Evolutionary conservation across 1,140 invertebrate genomes (phyloP), one percentile per base, ranked within the genome.

Genomic region (Andrena cerasifolii): DNA sequence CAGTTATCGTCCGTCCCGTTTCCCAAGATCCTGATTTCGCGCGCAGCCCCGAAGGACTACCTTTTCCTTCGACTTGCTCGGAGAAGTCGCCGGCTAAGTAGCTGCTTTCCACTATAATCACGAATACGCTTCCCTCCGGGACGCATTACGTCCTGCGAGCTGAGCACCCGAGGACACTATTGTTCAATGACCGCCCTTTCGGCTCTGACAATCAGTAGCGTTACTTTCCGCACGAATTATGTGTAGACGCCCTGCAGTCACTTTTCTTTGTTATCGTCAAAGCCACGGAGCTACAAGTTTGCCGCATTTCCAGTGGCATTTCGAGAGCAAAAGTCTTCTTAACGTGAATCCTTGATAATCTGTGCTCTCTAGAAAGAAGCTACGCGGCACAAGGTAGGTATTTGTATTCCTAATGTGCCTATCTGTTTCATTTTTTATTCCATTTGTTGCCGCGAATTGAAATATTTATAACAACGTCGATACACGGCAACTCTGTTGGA

Each of bases 51-150:
- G 53, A 33, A 47, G 62, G 58, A 21, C 31, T 21, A 61, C 31
- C 80, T 40, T 72, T 78, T 63, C 45, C 79, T 67, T 72, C 68
- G 70, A 67, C 61, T 62, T 72, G 31, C 53, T 40, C 49, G 43
- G 61, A 58, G 40, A 73, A 75, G 51, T 78, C 78, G 77, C 54
- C 61, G 47, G 70, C 71, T 74, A 74, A 68, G 80, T 74, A 70
- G 65, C 78, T 65, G 68, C 70, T 75, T 66, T 83, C 76, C 65
- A 45, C 65, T 45, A 79, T 70, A 79, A 83, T 84, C 75, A 76
- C 68, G 80, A 83, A 74, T 83, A 83, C 61, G 28, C 68, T 40
- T 47, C 43, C 71, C 54, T 36, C 26, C 49, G 74, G 31, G 51
- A 40, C 61, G 40, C 68, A 53, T 62, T 54, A 82, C 49, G 51